These are phyloP conservation scores for Smithornis capensis DNA, from an alignment of 2,113 vertebrate genomes.

Conservation along the genomic window DNA sequence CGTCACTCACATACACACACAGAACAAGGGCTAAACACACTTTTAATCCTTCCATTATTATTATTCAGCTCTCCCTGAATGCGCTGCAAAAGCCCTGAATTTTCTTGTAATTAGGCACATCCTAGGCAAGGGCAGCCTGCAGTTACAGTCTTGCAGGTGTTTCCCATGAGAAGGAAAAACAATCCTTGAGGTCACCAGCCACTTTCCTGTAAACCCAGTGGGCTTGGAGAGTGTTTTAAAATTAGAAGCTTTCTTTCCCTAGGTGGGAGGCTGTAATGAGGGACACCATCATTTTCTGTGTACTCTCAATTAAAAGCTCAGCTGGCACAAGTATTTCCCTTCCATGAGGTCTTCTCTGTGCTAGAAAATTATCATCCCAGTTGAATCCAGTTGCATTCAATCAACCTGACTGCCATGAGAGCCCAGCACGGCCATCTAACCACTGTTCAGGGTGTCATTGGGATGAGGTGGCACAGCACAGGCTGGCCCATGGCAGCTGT, in stretches of 20 bases:
- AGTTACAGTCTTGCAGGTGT: not conserved
- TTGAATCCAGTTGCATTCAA: not conserved
- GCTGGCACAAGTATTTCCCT: slow-evolving; percentile 11
- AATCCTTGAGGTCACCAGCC: not conserved
- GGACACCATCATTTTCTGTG: not conserved
- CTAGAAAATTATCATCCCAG: not conserved
- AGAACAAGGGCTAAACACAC: not conserved
- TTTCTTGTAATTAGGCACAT: not conserved
- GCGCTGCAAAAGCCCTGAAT: not conserved
- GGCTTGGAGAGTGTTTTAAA: not conserved
- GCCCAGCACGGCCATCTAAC: not conserved
- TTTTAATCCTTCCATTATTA: slow-evolving; percentile 3
- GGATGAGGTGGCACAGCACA: not conserved
- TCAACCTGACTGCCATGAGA: not conserved
- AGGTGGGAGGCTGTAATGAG: not conserved
- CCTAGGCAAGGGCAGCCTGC: not conserved
- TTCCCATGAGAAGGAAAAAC: not conserved
- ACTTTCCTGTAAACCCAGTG: not conserved
- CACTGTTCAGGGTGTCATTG: accelerated
- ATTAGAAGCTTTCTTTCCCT: not conserved
- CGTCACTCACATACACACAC: not conserved
- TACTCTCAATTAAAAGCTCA: slow-evolving; percentile 38
- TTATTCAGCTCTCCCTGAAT: not conserved
- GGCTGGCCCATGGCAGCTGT: not conserved
- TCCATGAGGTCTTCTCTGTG: not conserved